A percentile compares a stretch with the other conserved stretches of the same genome.
These are phyloP conservation scores for Eupithecia exiguata DNA, from an alignment of 2,888 invertebrate genomes.

Conservation along the genomic window DNA sequence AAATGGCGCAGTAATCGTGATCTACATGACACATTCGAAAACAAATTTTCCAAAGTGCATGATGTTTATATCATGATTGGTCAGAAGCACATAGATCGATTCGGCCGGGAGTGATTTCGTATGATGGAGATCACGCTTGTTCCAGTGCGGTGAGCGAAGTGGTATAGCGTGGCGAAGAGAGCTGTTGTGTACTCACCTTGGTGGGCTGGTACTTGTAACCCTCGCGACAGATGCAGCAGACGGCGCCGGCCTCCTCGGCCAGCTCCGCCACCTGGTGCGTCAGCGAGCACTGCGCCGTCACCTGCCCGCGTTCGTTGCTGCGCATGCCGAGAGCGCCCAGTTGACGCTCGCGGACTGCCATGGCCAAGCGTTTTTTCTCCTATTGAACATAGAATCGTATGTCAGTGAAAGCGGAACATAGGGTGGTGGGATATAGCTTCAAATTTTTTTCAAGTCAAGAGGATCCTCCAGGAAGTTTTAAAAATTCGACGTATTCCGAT, in stretches of 20 bases:
- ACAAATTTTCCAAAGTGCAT: no score
- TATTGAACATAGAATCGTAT: conserved; percentile 65
- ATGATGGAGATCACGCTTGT: no score
- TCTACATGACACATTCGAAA: no score
- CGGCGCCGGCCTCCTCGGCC: conserved; percentile 97
- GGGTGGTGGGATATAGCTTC: no score
- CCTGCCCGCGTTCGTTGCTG: conserved; percentile 98
- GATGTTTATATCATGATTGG: no score
- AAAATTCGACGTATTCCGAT: not conserved
- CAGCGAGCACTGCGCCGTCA: conserved; percentile 95
- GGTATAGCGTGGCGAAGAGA: no score
- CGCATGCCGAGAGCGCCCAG: conserved; percentile 97
- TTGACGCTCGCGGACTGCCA: conserved; percentile 99
- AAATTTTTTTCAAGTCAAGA: not conserved
- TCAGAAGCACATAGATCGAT: no score
- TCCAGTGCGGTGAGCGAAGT: no score
- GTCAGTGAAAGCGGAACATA: not conserved
- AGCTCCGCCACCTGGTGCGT: conserved; percentile 97
- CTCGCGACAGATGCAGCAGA: conserved; percentile 98
- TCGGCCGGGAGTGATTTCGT: no score
- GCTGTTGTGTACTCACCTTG: conserved; percentile 85
- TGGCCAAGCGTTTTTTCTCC: conserved; percentile 98
- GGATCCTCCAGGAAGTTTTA: not conserved
- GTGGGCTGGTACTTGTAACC: conserved; percentile 98
- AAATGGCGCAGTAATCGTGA: no score